phyloP scores from a whole-genome alignment of 2,113 vertebrate species.

The Callorhinus ursinus region DNA sequence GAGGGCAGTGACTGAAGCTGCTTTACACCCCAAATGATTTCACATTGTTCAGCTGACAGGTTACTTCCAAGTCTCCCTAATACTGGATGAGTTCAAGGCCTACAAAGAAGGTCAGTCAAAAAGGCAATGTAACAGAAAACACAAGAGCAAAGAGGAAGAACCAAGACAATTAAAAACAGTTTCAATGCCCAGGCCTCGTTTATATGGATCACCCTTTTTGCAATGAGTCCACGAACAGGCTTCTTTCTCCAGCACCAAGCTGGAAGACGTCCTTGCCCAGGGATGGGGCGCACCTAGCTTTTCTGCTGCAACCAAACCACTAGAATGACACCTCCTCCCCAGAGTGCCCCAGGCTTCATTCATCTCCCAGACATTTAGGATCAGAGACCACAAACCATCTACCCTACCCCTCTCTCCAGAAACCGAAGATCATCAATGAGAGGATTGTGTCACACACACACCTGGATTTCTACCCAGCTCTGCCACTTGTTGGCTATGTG shows the following conservation, averaged over 20 bases:
- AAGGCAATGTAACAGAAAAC: background rate
- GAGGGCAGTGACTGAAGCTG: background rate
- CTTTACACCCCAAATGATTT: background rate
- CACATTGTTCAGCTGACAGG: background rate
- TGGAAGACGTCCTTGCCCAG: background rate
- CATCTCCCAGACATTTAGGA: background rate
- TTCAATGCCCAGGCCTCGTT: background rate
- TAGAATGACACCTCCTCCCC: background rate
- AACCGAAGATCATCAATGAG: background rate
- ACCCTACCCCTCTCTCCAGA: background rate
- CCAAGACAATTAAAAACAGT: background rate
- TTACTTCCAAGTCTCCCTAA: background rate
- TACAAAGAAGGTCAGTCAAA: background rate
- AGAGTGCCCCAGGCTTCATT: background rate
- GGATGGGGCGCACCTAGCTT: background rate
- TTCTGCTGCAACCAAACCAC: background rate
- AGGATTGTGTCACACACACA: background rate
- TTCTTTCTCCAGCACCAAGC: background rate
- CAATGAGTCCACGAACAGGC: background rate
- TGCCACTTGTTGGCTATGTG: background rate
- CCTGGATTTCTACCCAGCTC: background rate
- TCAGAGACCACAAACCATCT: background rate
- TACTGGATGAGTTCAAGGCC: background rate
- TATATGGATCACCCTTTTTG: rapidly evolving
- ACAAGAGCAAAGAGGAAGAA: background rate